These are phyloP conservation scores for Petromus typicus DNA, from an alignment of 2,113 vertebrate species.

Conservation along the genomic window DNA sequence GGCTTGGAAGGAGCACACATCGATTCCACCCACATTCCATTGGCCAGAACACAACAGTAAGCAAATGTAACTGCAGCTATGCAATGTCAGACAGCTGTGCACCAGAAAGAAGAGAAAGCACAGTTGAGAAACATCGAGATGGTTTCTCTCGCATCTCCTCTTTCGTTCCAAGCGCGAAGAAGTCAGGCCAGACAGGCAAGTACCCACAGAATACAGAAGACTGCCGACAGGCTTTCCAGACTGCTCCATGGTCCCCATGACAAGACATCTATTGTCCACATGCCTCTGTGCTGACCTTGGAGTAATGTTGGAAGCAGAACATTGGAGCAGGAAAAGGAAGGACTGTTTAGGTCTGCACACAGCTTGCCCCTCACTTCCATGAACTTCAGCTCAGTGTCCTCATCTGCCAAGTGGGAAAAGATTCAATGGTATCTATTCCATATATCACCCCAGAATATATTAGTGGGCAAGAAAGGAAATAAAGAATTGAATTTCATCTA, in stretches of 20 bases:
- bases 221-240: not conserved
- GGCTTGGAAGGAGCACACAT: not conserved
- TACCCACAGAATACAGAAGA: not conserved
- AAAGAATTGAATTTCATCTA: not conserved
- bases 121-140: not conserved
- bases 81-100: not conserved
- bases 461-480: not conserved
- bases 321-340: not conserved
- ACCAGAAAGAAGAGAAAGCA: slow-evolving; percentile 9
- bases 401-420: not conserved
- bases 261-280: not conserved
- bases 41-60: not conserved
- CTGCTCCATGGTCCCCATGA: not conserved
- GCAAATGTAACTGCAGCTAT: not conserved
- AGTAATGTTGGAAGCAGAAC: not conserved
- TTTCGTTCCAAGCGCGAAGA: not conserved
- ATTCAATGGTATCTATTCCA: not conserved
- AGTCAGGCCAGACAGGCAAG: not conserved
- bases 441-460: not conserved
- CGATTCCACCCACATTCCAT: not conserved
- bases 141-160: not conserved
- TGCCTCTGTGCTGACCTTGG: too few relatives aligned
- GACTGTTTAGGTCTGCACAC: not conserved
- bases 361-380: not conserved
- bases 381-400: not conserved